Conservation (phyloP, 1,140 invertebrate species). For the Theocolax elegans region DNA sequence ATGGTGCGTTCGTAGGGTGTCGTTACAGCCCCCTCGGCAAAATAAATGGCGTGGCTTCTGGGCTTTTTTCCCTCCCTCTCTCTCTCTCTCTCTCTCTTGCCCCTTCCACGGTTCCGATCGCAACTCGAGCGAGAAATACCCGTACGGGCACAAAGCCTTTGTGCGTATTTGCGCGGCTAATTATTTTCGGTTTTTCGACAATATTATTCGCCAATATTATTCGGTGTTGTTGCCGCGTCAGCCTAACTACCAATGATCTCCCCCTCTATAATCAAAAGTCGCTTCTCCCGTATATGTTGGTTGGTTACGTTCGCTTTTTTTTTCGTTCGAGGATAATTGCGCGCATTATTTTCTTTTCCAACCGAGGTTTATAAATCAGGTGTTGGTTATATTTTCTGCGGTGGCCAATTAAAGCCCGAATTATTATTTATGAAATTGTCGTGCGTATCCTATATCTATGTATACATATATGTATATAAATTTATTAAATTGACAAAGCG, state of each 20-base stretch:
- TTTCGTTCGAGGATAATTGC: not conserved
- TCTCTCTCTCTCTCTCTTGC: too few relatives aligned
- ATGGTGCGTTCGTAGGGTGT: conserved; percentile 53
- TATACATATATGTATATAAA: too few relatives aligned
- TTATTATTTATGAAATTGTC: too few relatives aligned
- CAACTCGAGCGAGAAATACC: conserved; percentile 60
- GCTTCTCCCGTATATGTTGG: not conserved
- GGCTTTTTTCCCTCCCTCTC: conserved; percentile 46
- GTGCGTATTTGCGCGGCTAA: conserved; percentile 59
- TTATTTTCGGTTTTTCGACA: conserved; percentile 61
- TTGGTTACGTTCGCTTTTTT: not conserved
- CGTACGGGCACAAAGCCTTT: conserved; percentile 56
- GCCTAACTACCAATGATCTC: not conserved
- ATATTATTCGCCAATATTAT: conserved; percentile 48
- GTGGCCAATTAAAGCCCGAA: too few relatives aligned
- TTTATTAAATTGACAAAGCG: too few relatives aligned
- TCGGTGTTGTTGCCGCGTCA: conserved; percentile 42
- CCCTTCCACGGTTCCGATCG: conserved; percentile 39
- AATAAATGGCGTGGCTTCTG: conserved; percentile 58
- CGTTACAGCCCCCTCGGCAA: conserved; percentile 37
- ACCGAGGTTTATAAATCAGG: too few relatives aligned
- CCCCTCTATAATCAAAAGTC: not conserved
- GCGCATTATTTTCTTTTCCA: conserved; percentile 3
- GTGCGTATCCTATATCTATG: too few relatives aligned
- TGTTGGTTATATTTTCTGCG: too few relatives aligned